These are phyloP conservation scores for Sylvietta virens DNA, from an alignment of 2,113 vertebrate genomes.

Conservation along the genomic window DNA sequence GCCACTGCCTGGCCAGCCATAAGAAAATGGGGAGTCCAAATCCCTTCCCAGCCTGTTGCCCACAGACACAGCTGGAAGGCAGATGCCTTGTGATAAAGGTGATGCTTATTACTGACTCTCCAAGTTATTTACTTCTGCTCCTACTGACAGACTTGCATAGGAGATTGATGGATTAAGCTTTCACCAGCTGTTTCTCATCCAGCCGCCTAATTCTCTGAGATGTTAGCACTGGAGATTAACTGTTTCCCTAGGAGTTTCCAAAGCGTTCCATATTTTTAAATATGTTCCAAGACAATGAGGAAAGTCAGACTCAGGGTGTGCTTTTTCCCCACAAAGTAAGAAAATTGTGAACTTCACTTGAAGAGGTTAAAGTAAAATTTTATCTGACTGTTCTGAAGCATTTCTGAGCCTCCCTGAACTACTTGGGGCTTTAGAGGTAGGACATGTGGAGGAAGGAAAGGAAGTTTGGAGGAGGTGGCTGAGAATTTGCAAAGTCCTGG, in stretches of 20 bases:
- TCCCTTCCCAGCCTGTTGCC: background rate
- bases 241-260: background rate
- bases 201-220: background rate
- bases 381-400: background rate
- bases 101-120: background rate
- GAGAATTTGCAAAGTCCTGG: background rate
- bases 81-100: background rate
- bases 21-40: background rate
- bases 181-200: background rate
- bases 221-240: background rate
- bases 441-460: background rate
- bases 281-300: background rate
- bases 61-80: background rate
- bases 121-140: background rate
- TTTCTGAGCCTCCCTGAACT: background rate
- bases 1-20: background rate
- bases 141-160: background rate
- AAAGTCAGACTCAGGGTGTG: background rate
- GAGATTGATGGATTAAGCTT: constrained; percentile 4
- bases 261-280: background rate
- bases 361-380: background rate
- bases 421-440: background rate
- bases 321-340: background rate
- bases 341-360: background rate
- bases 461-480: background rate